These are phyloP conservation scores for Bucorvus abyssinicus DNA, from an alignment of 2,797 vertebrate species.

Conservation along the genomic window DNA sequence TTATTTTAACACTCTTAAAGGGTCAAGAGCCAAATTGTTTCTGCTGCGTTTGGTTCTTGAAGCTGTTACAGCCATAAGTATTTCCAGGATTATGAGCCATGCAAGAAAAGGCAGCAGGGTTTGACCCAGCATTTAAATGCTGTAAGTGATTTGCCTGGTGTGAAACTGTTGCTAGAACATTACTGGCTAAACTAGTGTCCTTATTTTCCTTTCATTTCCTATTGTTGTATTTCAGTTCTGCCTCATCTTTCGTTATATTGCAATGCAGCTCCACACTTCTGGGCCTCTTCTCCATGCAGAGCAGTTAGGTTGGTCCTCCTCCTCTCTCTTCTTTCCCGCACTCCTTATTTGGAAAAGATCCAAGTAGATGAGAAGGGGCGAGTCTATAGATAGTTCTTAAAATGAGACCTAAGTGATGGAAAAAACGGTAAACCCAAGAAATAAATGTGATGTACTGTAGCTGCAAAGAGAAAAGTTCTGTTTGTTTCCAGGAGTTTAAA, in stretches of 20 bases:
- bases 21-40: constrained; percentile 35
- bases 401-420: not conserved
- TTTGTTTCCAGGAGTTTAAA: not conserved
- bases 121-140: not conserved
- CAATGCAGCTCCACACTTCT: not conserved
- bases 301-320: not conserved
- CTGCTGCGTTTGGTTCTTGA: not conserved
- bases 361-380: not conserved
- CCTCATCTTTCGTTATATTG: not conserved
- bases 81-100: not conserved
- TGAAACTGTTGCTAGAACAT: not conserved
- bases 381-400: not conserved
- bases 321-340: not conserved
- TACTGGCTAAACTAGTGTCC: not conserved
- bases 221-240: not conserved
- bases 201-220: not conserved
- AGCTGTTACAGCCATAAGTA: not conserved
- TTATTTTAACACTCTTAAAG: not conserved
- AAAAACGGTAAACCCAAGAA: not conserved
- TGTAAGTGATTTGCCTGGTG: not conserved
- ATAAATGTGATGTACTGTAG: not conserved
- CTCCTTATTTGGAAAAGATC: not conserved
- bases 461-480: not conserved
- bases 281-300: not conserved
- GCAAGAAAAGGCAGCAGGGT: not conserved